Evolutionary conservation across 2,888 invertebrate species (phyloP), one percentile per base, ranked within the genome.

Genomic region (Ypsolopha sequella): DNA sequence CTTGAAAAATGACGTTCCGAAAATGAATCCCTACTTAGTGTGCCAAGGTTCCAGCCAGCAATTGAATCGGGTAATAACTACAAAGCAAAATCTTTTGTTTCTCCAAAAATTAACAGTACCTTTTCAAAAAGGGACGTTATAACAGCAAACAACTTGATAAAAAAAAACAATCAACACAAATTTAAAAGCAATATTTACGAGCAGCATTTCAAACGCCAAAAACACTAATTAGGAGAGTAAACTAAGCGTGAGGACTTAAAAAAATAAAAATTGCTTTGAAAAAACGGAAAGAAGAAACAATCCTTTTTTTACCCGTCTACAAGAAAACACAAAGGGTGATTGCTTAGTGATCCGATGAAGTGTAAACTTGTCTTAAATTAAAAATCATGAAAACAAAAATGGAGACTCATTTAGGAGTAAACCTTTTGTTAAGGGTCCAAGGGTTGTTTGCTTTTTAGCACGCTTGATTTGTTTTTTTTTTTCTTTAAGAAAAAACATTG

Each of bases 331-430:
- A 84, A 82, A 77, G 74, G 73, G 67, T 74, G 4, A 73, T 75
- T 73, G 76, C 71, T 65, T 73, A 75, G 63, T 67, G 70, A 65
- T 73, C 72, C 80, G 76, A 80, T 84, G 68, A 74, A 81, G 81
- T 79, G 84, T 78, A 69, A 81, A 73, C 61, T 64, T 76, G 67
- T 69, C 69, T 69, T 68, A 81, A 81, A 86, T 86, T 84, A 85
- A 81, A 82, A 84, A 76, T 82, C 81, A 76, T 69, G 67, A 64
- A 68, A 65, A 64, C 65, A 70, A 68, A 48, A 73, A 67, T 73
- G 72, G 62, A 70, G 66, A 64, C 24, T 24, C 4, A 61, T 62
- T 68, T 68, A 65, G 65, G 6, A 49, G 41, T 35, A 2, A 36
- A 6, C 68, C 66, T 66, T 69, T 62, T 39, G 50, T 46, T 61